A percentile compares a stretch with the other conserved stretches of the same genome.
These are phyloP conservation scores for Epizoanthus stellaris DNA, from an alignment of 92 coral and sea anemone genomes.

Conservation along the genomic window DNA sequence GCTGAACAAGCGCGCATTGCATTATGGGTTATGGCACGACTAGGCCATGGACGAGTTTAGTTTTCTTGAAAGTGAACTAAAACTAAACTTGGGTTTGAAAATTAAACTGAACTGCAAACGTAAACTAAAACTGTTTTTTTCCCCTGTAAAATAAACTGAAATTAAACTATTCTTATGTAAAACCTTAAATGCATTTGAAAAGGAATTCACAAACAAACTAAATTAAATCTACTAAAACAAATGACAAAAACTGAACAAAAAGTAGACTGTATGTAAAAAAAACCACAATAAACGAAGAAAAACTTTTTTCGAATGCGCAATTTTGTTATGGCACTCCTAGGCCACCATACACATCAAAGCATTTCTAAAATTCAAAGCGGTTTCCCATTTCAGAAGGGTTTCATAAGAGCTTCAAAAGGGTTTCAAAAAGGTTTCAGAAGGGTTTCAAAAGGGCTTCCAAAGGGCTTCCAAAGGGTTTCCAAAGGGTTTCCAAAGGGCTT, in stretches of 20 bases:
- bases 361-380: too few species aligned
- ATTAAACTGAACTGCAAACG: slow-evolving; percentile 18
- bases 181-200: slow-evolving; percentile 4
- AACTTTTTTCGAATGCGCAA: too few species aligned
- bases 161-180: background rate
- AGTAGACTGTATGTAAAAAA: background rate
- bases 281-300: too few species aligned
- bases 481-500: too few species aligned
- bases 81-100: background rate
- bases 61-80: slow-evolving; percentile 16
- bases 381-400: too few species aligned
- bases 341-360: too few species aligned
- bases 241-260: slow-evolving; percentile 23
- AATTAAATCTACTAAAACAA: slow-evolving; percentile 13
- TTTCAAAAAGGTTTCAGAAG: too few species aligned
- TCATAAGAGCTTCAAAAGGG: too few species aligned
- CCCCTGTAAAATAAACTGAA: slow-evolving; percentile 7
- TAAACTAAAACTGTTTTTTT: slow-evolving; percentile 1
- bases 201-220: slow-evolving; percentile 16
- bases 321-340: too few species aligned
- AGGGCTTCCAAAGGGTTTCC: too few species aligned
- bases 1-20: background rate
- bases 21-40: background rate
- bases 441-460: too few species aligned
- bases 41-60: slow-evolving; percentile 9